These are phyloP conservation scores for Heterodera schachtii DNA, from an alignment of 1,140 invertebrate genomes.

Conservation along the genomic window DNA sequence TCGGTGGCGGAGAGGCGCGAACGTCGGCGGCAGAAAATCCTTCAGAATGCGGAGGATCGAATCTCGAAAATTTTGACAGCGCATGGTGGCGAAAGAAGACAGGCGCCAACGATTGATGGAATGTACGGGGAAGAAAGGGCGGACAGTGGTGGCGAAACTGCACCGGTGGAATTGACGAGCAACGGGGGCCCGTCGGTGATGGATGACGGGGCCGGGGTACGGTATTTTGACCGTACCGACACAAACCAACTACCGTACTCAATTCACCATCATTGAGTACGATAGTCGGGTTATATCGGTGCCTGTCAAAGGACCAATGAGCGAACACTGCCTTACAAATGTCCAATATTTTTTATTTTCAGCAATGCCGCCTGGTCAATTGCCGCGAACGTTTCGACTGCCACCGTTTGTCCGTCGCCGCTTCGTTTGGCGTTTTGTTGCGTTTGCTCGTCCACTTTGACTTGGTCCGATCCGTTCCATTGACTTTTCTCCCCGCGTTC, in stretches of 20 bases:
- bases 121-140: not conserved
- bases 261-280: no score
- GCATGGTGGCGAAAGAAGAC: conserved; percentile 25
- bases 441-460: conserved; percentile 27
- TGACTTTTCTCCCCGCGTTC: conserved; percentile 33
- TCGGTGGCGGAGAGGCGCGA: conserved; percentile 25
- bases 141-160: no score
- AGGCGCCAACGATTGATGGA: conserved; percentile 30
- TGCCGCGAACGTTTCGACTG: conserved; percentile 12
- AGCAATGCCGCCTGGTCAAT: not conserved
- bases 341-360: not conserved
- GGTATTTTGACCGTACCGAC: no score
- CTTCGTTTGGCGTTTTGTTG: conserved; percentile 24
- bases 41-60: conserved; percentile 32
- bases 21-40: conserved; percentile 36
- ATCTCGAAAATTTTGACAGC: conserved; percentile 29
- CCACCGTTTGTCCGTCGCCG: conserved; percentile 16
- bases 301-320: no score
- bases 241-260: no score
- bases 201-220: no score
- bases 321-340: not conserved
- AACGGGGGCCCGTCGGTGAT: no score
- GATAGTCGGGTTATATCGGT: no score
- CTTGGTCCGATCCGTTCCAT: conserved; percentile 4
- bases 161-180: no score